A percentile compares a stretch with the other conserved stretches of the same genome.
phyloP scores from a whole-genome alignment of 2,113 vertebrate genomes.

The Asarcornis scutulata region DNA sequence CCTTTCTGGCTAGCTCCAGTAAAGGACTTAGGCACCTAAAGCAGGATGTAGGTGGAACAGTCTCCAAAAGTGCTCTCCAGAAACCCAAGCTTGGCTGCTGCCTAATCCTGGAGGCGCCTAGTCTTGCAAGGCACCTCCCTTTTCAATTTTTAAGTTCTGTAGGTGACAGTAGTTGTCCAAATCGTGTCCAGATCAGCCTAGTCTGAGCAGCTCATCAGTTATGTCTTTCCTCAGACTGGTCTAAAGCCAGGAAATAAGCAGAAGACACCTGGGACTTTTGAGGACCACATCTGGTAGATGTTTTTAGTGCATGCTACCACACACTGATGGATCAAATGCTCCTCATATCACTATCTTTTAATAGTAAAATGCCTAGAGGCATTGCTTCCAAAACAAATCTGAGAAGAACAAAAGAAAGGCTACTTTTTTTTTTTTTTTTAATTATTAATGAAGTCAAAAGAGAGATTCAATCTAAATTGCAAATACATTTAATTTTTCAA shows the following conservation, averaged over 20 bases:
- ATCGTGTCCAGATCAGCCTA: constrained; percentile 30
- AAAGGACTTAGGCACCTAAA: constrained; percentile 61
- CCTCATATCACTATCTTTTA: constrained; percentile 40
- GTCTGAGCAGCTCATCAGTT: constrained; percentile 48
- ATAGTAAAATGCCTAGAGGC: background rate
- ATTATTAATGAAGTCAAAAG: background rate
- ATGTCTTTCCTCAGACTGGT: constrained; percentile 7
- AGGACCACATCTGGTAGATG: constrained; percentile 41
- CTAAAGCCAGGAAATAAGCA: constrained; percentile 39
- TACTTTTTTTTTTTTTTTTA: background rate
- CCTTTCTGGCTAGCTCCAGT: constrained; percentile 51
- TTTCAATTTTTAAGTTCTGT: constrained; percentile 44
- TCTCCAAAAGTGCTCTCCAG: constrained; percentile 51
- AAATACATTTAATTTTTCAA: background rate
- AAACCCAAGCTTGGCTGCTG: constrained; percentile 47
- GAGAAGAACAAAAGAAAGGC: background rate
- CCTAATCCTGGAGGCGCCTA: constrained; percentile 68
- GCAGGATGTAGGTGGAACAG: constrained; percentile 64
- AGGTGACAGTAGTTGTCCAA: constrained; percentile 57
- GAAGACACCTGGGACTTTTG: background rate
- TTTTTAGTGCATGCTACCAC: constrained; percentile 24
- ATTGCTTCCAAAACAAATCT: background rate
- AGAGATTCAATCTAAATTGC: background rate
- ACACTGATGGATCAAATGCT: constrained; percentile 12
- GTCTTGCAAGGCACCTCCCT: constrained; percentile 45